These are phyloP conservation scores for Antheraea assamensis DNA, from an alignment of 2,888 invertebrate genomes.

Conservation along the genomic window DNA sequence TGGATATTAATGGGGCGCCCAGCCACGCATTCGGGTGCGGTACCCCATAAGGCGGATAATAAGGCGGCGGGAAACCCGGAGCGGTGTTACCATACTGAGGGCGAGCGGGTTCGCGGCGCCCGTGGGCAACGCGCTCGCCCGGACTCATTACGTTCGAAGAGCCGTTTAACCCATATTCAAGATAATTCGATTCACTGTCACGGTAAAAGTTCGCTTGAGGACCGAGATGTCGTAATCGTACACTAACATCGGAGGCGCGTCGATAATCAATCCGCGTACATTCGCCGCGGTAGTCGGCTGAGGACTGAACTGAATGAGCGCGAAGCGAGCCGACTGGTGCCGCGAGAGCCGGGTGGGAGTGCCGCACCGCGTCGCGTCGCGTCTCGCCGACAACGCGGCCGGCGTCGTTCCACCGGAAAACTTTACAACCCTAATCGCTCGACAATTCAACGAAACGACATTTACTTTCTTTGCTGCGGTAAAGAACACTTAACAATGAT, in stretches of 20 bases:
- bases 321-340: conserved; percentile 63
- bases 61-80: conserved; percentile 78
- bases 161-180: conserved; percentile 89
- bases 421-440: conserved; percentile 76
- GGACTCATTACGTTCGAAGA: conserved; percentile 72
- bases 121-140: conserved; percentile 80
- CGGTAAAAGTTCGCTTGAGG: conserved; percentile 71
- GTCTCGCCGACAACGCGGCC: conserved; percentile 74
- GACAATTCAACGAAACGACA: conserved; percentile 65
- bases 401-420: conserved; percentile 75
- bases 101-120: conserved; percentile 80
- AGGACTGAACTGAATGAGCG: conserved; percentile 78
- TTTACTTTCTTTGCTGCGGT: conserved; percentile 66
- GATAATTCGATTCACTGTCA: conserved; percentile 73
- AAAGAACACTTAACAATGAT: not conserved
- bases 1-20: conserved; percentile 91
- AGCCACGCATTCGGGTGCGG: conserved; percentile 87
- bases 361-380: conserved; percentile 61
- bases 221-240: conserved; percentile 79
- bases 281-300: conserved; percentile 73
- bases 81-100: conserved; percentile 76
- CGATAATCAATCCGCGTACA: conserved; percentile 61
- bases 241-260: conserved; percentile 76
- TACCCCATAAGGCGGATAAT: conserved; percentile 77
- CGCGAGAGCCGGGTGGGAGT: conserved; percentile 67